These are phyloP conservation scores for Catocala sponsa DNA, from an alignment of 2,888 invertebrate species.

Conservation along the genomic window DNA sequence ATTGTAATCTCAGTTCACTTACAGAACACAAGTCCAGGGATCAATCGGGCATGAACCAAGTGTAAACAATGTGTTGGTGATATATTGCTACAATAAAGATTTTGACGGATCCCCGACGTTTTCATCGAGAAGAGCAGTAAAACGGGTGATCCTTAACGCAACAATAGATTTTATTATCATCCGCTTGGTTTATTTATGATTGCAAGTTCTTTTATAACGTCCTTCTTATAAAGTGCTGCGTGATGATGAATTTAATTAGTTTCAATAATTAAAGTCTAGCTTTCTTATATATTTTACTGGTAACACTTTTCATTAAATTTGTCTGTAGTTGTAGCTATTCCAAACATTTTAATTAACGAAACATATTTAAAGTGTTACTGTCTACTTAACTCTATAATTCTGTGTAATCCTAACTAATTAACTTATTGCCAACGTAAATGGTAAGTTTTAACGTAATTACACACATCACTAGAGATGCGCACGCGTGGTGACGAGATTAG, in stretches of 20 bases:
- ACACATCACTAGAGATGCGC: constrained; percentile 40
- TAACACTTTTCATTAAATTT: background rate
- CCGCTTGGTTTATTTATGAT: too few species aligned
- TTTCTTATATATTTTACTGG: background rate
- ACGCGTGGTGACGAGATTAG: constrained; percentile 49
- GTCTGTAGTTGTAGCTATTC: constrained; percentile 5
- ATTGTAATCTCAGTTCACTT: too few species aligned
- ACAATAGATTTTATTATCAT: too few species aligned
- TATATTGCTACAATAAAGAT: too few species aligned
- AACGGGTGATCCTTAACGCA: too few species aligned
- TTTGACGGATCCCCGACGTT: too few species aligned
- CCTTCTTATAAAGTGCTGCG: background rate
- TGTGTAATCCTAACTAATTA: constrained; percentile 4
- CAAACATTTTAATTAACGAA: constrained; percentile 8
- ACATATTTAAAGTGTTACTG: constrained; percentile 4
- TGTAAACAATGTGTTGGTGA: too few species aligned
- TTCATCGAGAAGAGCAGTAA: too few species aligned
- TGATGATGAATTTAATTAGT: background rate
- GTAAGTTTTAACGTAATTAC: constrained; percentile 9
- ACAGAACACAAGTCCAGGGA: too few species aligned
- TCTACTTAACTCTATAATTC: constrained; percentile 1
- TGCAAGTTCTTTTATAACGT: too few species aligned
- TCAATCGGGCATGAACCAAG: too few species aligned
- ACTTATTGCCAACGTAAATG: background rate
- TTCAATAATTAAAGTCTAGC: background rate